A percentile compares a stretch with the other conserved stretches of the same genome.
Conservation (phyloP, 2,888 invertebrate genomes). For the Lasioglossum oenotherae region DNA sequence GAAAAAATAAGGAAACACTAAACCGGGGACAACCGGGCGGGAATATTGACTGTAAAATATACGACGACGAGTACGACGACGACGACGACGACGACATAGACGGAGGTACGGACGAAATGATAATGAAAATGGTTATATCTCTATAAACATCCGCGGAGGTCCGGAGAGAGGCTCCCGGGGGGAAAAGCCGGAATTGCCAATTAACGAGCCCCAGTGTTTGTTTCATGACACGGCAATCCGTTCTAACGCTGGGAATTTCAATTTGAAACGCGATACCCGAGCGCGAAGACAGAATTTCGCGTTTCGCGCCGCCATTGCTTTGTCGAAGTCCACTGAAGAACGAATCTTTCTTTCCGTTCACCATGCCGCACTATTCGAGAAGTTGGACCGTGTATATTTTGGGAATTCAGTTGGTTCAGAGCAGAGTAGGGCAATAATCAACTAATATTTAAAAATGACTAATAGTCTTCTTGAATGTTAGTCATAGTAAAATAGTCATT, state of each 20-base stretch:
- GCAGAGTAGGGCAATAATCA: too few relatives aligned
- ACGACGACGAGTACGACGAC: background rate
- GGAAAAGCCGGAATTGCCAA: constrained; percentile 42
- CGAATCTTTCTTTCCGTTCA: background rate
- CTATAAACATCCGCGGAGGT: constrained; percentile 22
- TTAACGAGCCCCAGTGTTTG: constrained; percentile 28
- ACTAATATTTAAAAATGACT: too few relatives aligned
- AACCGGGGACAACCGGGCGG: constrained; percentile 10
- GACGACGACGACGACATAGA: background rate
- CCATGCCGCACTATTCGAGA: background rate
- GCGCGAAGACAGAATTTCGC: background rate
- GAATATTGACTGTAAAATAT: constrained; percentile 4
- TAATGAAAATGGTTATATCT: constrained; percentile 38
- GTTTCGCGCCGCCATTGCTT: background rate
- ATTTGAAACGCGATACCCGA: constrained; percentile 16
- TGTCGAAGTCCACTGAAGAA: background rate
- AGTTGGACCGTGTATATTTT: background rate
- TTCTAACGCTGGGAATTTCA: constrained; percentile 24
- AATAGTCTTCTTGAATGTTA: too few relatives aligned
- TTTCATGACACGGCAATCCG: constrained; percentile 23
- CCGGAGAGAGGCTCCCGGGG: background rate
- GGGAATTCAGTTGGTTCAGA: background rate
- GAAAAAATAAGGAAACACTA: constrained; percentile 30
- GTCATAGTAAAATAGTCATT: too few relatives aligned
- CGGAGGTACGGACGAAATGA: constrained; percentile 7